Conservation (phyloP, 2,113 vertebrate genomes). For the Phycodurus eques region DNA sequence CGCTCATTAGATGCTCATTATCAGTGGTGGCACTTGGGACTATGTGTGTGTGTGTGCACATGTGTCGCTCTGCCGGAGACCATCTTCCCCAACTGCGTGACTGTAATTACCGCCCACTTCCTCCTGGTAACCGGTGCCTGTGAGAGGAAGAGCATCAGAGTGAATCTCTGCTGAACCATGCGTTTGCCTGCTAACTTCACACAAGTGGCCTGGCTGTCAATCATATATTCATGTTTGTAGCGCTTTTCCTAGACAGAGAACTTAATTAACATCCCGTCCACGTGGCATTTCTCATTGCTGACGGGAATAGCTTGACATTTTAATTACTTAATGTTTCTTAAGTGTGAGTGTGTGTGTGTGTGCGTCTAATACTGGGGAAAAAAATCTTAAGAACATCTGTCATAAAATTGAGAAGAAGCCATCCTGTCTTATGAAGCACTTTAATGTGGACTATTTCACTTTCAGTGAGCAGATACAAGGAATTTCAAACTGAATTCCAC, state of each 20-base stretch:
- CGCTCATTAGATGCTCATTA: conserved; percentile 57
- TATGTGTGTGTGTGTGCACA: conserved; percentile 3
- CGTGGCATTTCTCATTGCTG: background rate
- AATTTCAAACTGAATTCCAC: too few relatives aligned
- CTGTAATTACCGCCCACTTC: conserved; percentile 61
- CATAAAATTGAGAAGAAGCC: too few relatives aligned
- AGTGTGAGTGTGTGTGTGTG: background rate
- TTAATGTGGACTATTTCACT: too few relatives aligned
- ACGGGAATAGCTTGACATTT: background rate
- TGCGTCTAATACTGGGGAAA: too few relatives aligned
- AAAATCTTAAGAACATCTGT: too few relatives aligned
- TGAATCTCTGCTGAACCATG: conserved; percentile 6
- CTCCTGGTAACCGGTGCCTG: conserved; percentile 21
- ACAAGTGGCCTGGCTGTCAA: background rate
- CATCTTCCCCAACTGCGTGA: conserved; percentile 42
- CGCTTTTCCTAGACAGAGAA: background rate
- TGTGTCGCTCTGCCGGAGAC: conserved; percentile 48
- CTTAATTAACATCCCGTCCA: background rate
- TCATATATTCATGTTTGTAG: background rate
- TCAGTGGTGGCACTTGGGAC: conserved; percentile 25
- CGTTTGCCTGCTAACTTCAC: conserved; percentile 23
- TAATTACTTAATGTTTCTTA: background rate
- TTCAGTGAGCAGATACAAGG: too few relatives aligned
- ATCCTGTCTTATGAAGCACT: too few relatives aligned
- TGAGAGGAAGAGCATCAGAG: conserved; percentile 5